Base-by-base conservation (phyloP, 1,140 invertebrate species). In the Batillaria attramentaria region DNA sequence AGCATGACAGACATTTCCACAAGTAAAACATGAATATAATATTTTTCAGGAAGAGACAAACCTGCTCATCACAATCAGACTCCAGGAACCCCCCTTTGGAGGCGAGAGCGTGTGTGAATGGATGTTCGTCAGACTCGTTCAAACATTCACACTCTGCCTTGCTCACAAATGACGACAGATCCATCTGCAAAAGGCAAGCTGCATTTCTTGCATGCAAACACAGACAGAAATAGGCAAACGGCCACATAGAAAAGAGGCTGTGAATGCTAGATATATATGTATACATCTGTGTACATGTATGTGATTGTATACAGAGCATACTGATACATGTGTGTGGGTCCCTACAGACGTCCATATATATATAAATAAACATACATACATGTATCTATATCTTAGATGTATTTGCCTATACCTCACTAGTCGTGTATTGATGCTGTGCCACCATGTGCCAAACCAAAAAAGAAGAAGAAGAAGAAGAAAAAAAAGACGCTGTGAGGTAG, bases 71-170 rank as follows among this genome's bases (percentile, higher is more conserved):
- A 84, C 89, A 89, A 81, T 91, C 91, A 18, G 90, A 91, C 68
- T 91, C 87, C 1, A 91, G 80, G 84, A 88, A 97, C 37, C 95
- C 95, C 80, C 93, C 94, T 75, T 88, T 88, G 42, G 83, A 57
- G 57, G 93, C 93, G 31, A 99, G 92, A 84, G 94, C 94, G 84
- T 96, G 94, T 31, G 92, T 88, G 62, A 99, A 92, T 66, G 94
- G 94, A 92, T 99, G 97, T 73, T 98, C 95, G 92, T 99, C 97
- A 20, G 95, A 94, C 91, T 99, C 98, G 92, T 99, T 99, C 54
- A 99, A 92, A 90, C 98, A 99, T 92, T 99, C 98, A 91, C 97
- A 98, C 84, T 96, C 94, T 82, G 93, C 93, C 91, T 97, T 97
- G 62, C 93, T 93, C 78, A 99, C 96, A 86, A 99, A 97, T 50